A percentile compares a stretch with the other conserved stretches of the same genome.
These are phyloP conservation scores for Ethmia dodecea DNA, from an alignment of 2,888 invertebrate genomes.

Conservation along the genomic window DNA sequence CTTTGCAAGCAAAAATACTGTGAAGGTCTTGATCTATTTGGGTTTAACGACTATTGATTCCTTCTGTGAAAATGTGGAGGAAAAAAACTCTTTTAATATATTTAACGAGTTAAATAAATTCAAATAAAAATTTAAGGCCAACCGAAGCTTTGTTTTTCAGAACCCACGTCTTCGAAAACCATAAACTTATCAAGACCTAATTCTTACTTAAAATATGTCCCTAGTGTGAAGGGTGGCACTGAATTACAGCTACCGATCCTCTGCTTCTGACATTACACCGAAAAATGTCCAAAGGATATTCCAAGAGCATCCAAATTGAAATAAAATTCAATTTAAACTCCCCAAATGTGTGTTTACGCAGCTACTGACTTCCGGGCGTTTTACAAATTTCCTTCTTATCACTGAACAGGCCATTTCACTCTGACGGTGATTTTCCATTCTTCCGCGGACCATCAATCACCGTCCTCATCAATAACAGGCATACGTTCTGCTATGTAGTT, in stretches of 20 bases:
- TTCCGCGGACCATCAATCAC: constrained; percentile 9
- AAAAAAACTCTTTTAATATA: not conserved
- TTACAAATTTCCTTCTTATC: constrained; percentile 10
- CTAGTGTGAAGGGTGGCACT: constrained; percentile 11
- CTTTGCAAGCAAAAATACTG: constrained; percentile 12
- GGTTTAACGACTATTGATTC: constrained; percentile 9
- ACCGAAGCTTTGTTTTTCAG: no score
- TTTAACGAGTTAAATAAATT: not conserved
- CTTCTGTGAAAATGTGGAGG: not conserved
- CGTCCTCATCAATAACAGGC: constrained; percentile 6
- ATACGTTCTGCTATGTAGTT: not conserved
- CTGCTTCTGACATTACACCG: constrained; percentile 15
- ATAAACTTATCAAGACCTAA: no score
- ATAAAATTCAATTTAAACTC: constrained; percentile 23
- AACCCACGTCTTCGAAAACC: no score
- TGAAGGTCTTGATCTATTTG: constrained; percentile 8
- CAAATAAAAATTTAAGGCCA: no score
- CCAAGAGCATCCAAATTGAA: constrained; percentile 18
- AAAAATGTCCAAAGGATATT: constrained; percentile 12
- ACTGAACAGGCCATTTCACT: constrained; percentile 10
- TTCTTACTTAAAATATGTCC: constrained; percentile 11
- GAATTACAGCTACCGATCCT: constrained; percentile 17
- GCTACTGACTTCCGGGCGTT: not conserved
- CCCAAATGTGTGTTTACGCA: constrained; percentile 2
- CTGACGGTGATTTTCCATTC: constrained; percentile 9